Evolutionary conservation across 1,140 invertebrate species (phyloP), one percentile per base, ranked within the genome.

Genomic region (Parasteatoda tepidariorum): DNA sequence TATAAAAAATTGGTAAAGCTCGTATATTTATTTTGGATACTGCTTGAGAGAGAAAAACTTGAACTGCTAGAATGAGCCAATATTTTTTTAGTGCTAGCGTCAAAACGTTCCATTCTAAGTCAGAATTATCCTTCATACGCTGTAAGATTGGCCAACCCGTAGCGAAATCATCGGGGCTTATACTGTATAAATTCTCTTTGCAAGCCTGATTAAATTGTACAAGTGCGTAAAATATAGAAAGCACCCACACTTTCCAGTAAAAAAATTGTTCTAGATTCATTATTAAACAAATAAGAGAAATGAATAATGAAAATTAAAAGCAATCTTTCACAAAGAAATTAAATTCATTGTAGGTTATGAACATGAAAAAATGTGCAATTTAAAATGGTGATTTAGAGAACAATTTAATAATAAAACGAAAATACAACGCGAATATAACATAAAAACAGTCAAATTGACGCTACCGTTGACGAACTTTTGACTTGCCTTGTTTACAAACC

Each of bases 1-100:
- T 18, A 31, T 61, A 61, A 61, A 75, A 59, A 22, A 62, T 3
- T 11, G 59, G 28, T 28, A 59, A 18, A 33, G 15, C 18, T 30
- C 62, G 73, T 34, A 33, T 67, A 6, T 13, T 18, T 22, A 2
- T 26, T 18, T 13, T 30, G 7, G 22, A 67, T 31, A 67, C 18
- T 7, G 33, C 13, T 24, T 67, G 28, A n/a, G 64, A 33, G 26
- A 26, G 33, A 22, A 67, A 24, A 5, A 67, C 5, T 34, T 67
- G 64, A 11, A 67, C 7, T 9, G 33, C 64, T n/a, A 67, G 24
- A 18, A 67, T 18, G 11, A 67, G 33, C 64, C 64, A 67, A 67
- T 67, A 67, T 67, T 67, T 34, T 34, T 67, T 67, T 18, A 67
- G 33, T n/a, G 26, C 18, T 11, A 13, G 11, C 30, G 64, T 67